Base-by-base conservation (phyloP, 1,140 invertebrate species). In the Cheumatopsyche charites region DNA sequence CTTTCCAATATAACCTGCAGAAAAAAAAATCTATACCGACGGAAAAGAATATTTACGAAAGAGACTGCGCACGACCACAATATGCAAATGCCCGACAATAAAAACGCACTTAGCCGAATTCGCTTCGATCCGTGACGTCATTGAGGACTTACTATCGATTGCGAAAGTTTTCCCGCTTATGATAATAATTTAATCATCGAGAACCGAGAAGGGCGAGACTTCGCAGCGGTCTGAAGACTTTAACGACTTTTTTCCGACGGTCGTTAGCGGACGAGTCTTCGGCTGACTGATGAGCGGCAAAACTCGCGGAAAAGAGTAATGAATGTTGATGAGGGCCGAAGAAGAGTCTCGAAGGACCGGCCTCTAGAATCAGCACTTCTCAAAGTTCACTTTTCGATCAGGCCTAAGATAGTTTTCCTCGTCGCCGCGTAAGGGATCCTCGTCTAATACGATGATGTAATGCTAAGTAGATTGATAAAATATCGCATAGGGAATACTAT, bases 121-220 rank as follows among this genome's bases (percentile, higher is more conserved):
- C n/a, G n/a, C n/a, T n/a, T n/a, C n/a, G n/a, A n/a, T 36, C 9
- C 29, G 29, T 36, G 9, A 36, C 29, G 29, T n/a, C n/a, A n/a
- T n/a, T n/a, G n/a, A n/a, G n/a, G n/a, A n/a, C n/a, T n/a, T n/a
- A n/a, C n/a, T 9, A 36, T 36, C 29, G 29, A 36, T 36, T 36
- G 9, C 9, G 23, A 58, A 58, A 58, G 21, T 58, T 58, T 58
- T 58, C 21, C 17, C 17, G 17, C 49, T 7, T 52, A n/a, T n/a
- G n/a, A 3, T n/a, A 11, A 19, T 58, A 58, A 58, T 58, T 58
- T 58, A 58, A 58, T 58, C 55, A 58, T 58, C 55, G 21, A 23
- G 55, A 17, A 5, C 43, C 43, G 2, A n/a, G n/a, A 36, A 36
- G 47, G 9, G 55, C 23, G 21, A 58, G 55, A 15, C 47, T 58